Evolutionary conservation across 2,113 vertebrate genomes (phyloP), one percentile per base, ranked within the genome.

Genomic region (Eudyptes chrysolophus): DNA sequence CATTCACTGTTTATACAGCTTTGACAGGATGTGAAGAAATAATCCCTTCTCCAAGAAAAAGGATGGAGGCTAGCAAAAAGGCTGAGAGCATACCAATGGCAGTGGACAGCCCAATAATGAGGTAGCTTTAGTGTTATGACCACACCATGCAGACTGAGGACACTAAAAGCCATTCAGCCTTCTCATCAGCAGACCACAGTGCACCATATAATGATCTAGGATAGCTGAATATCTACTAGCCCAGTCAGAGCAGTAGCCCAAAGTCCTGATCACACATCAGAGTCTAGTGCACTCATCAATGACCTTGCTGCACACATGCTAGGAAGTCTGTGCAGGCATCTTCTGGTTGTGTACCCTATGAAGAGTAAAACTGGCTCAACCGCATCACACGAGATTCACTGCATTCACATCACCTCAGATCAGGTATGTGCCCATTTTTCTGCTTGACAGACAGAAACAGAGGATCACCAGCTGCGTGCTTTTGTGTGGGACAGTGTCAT

Each of bases 221-320:
- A 54, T 4, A 79, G 24, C 16, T 71, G 22, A 66, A 27, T 49
- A 54, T 13, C 49, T 84, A 8, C 42, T 6, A n/a, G 34, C 15
- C 16, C 27, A 22, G 40, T 60, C 49, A 52, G 38, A 82, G 38
- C 29, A 49, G n/a, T 34, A 81, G 58, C 34, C 27, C 30, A 58
- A 65, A 72, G 16, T 49, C 38, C 44, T 18, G 27, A 70, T 55
- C 44, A 25, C 19, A 36, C 25, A 32, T 16, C 40, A 72, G 32
- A 32, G 16, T 10, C 17, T 13, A 26, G 9, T 42, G 24, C 14
- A 61, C 30, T 80, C 66, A 44, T 25, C 32, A 7, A 0, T 57
- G 44, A 42, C 38, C 15, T 61, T 71, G 18, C 9, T 54, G 4
- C 6, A 20, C 3, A 2, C 0, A 0, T 34, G 12, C 57, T n/a